These are phyloP conservation scores for Pachypsylla venusta DNA, from an alignment of 1,140 invertebrate species.

Conservation along the genomic window DNA sequence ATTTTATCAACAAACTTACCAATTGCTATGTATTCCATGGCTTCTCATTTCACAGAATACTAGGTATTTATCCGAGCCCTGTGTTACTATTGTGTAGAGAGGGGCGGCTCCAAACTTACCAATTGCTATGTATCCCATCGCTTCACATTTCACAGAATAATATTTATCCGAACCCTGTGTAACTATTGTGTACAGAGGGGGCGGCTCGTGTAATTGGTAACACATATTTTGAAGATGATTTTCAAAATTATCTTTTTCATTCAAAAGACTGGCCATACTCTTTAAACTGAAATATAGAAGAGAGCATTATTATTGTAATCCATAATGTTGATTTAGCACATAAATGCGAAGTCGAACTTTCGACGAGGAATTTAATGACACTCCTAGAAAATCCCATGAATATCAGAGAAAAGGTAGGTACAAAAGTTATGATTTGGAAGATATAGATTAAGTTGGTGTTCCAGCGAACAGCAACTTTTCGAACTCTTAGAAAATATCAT, in stretches of 20 bases:
- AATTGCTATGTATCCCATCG: neutral
- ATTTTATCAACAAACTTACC: no score
- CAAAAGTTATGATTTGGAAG: no score
- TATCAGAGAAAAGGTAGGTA: no score
- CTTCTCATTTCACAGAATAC: neutral
- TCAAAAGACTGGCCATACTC: neutral
- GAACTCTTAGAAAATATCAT: no score
- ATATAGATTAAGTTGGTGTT: no score
- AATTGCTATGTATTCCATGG: neutral
- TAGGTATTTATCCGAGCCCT: constrained; percentile 2
- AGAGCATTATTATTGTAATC: no score
- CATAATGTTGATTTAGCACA: no score
- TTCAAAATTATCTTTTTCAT: constrained; percentile 3
- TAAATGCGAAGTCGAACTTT: no score
- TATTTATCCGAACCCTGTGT: neutral
- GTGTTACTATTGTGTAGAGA: neutral
- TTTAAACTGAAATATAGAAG: neutral
- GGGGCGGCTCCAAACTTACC: neutral
- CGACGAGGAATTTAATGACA: no score
- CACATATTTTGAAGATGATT: constrained; percentile 1
- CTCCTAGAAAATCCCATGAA: no score
- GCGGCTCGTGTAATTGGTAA: neutral
- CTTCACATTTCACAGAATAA: neutral
- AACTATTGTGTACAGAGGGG: neutral
- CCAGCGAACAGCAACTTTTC: no score